These are phyloP conservation scores for Procavia capensis DNA, from an alignment of 2,113 vertebrate genomes.

Conservation along the genomic window DNA sequence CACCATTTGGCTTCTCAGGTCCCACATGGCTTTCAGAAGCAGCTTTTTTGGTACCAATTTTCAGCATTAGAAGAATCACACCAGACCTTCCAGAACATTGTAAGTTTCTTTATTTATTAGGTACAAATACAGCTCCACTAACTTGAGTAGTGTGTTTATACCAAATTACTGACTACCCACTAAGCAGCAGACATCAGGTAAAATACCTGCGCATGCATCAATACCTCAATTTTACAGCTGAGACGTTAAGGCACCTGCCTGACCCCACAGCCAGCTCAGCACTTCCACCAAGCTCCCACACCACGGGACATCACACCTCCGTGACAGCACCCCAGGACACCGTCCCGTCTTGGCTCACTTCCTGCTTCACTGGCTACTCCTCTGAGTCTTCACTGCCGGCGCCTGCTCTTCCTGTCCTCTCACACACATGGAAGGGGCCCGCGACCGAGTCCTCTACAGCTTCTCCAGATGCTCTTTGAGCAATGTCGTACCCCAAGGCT, in stretches of 20 bases:
- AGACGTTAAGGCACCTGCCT: slow-evolving; percentile 11
- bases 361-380: not conserved
- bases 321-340: not conserved
- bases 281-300: not conserved
- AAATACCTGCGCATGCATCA: not conserved
- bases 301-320: not conserved
- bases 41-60: not conserved
- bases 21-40: not conserved
- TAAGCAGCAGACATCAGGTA: not conserved
- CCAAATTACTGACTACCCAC: not conserved
- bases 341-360: not conserved
- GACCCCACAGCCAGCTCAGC: not conserved
- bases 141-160: not conserved
- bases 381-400: not conserved
- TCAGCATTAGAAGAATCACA: not conserved
- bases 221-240: not conserved
- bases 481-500: not conserved
- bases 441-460: not conserved
- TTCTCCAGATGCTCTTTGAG: not conserved
- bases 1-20: not conserved
- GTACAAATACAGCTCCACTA: not conserved
- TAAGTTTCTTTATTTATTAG: slow-evolving; percentile 1
- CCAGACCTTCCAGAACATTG: not conserved
- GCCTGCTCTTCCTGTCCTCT: not conserved
- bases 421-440: not conserved